Evolutionary conservation across 2,797 vertebrate species (phyloP).

Genomic region (Myotis daubentonii): DNA sequence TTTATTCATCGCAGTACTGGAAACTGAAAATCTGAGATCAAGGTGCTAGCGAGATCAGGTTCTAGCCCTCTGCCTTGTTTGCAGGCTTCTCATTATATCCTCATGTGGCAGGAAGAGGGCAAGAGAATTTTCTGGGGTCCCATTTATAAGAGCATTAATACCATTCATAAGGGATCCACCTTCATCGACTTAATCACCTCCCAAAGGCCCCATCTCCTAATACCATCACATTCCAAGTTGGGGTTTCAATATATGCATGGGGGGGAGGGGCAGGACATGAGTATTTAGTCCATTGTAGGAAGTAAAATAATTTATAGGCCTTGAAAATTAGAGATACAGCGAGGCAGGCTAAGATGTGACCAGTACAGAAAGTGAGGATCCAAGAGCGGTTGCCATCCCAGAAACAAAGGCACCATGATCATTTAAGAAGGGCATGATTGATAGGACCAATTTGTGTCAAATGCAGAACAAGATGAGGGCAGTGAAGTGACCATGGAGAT

Average conservation of each 20-base stretch:
- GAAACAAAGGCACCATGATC: slow-evolving; percentile 13
- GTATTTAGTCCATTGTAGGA: background rate
- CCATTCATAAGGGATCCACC: background rate
- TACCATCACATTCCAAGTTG: background rate
- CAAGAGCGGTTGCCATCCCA: background rate
- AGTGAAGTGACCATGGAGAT: background rate
- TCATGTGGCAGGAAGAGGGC: background rate
- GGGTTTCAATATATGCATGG: background rate
- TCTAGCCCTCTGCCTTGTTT: background rate
- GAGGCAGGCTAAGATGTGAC: background rate
- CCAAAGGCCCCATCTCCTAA: background rate
- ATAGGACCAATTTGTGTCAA: background rate
- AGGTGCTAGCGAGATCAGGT: background rate
- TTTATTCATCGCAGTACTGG: background rate
- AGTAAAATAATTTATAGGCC: slow-evolving; percentile 1
- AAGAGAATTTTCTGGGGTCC: background rate
- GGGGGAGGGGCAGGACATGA: background rate
- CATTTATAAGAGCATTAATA: background rate
- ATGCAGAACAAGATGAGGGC: background rate
- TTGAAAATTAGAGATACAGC: background rate
- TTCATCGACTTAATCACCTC: background rate
- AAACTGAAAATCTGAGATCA: background rate
- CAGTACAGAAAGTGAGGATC: background rate
- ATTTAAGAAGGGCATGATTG: background rate
- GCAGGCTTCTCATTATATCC: background rate